Evolutionary conservation across 1,140 invertebrate genomes (phyloP), one percentile per base, ranked within the genome.

Genomic region (Drosophila jambulina): DNA sequence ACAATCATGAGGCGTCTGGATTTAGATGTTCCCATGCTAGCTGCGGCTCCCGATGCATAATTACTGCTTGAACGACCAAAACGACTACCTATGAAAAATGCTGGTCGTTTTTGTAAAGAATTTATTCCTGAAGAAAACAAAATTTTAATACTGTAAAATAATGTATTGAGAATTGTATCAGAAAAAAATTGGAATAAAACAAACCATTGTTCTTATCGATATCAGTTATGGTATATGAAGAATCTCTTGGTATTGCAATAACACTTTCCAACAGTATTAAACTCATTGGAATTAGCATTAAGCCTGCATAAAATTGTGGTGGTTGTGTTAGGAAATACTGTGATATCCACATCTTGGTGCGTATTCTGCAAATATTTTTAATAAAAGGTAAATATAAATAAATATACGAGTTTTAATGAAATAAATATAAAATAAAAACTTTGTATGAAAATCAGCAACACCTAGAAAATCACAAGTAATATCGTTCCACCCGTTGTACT

Each of bases 81-180:
- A 4, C 92, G 91, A 40, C 92, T 93, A 45, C 92, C 92, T 17
- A 93, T 82, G 61, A 93, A 93, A 54, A 93, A 93, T 3, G 91
- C 68, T 1, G 91, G 77, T 3, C 91, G 75, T 42, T 92, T 92
- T 32, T 76, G 68, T 23, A 54, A 36, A 36, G 32, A 23, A 17
- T 36, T 8, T 15, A 54, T 54, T 23, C 32, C 51, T 54, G 5
- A 36, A 36, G 19, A 36, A 43, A 49, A 13, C 15, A 29, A 36
- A 29, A 51, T 43, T 42, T n/a, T 21, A 27, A 43, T 15, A 32
- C 2, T 23, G 17, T 32, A 8, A 4, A 40, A 21, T 45, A 53
- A 21, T 36, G 1, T 23, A 17, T 2, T 54, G 1, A 1, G 15
- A 9, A 17, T 13, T 36, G 19, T 36, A 10, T 1, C 1, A 3